Conservation (phyloP, 1,140 invertebrate species). For the Drosophila bocki region DNA sequence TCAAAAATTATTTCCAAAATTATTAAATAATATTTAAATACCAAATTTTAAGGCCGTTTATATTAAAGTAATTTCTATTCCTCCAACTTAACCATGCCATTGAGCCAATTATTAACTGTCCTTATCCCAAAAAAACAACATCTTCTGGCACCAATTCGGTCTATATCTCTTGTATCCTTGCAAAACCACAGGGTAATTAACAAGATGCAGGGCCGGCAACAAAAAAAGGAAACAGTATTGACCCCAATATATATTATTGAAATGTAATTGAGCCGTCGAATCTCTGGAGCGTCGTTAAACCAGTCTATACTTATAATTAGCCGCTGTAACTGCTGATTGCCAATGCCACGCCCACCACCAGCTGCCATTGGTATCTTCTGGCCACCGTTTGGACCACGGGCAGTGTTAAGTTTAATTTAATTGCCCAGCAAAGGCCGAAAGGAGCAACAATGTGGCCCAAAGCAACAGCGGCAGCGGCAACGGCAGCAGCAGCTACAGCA, state of each 20-base stretch:
- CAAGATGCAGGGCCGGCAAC: not conserved
- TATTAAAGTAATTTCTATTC: not conserved
- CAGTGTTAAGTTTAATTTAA: constrained; percentile 77
- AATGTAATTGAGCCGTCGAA: constrained; percentile 40
- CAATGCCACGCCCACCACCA: constrained; percentile 30
- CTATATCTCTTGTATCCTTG: not conserved
- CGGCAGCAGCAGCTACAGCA: constrained; percentile 20
- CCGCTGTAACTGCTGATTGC: constrained; percentile 47
- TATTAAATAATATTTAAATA: not conserved
- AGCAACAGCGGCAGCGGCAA: constrained; percentile 19
- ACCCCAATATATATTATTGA: constrained; percentile 38
- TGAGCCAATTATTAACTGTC: not conserved
- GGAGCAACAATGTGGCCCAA: constrained; percentile 63
- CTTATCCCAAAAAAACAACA: not conserved
- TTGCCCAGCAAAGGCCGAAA: constrained; percentile 67
- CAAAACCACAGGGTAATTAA: constrained; percentile 18
- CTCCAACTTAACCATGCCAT: not conserved
- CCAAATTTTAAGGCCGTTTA: not conserved
- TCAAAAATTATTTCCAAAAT: not conserved
- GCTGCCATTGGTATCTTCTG: constrained; percentile 39
- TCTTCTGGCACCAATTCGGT: not conserved
- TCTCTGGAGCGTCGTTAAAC: constrained; percentile 57
- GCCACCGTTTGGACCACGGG: constrained; percentile 37
- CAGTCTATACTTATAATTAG: constrained; percentile 59
- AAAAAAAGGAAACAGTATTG: constrained; percentile 1